phyloP scores from a whole-genome alignment of 2,888 invertebrate genomes.

The Mactromeris polynyma region DNA sequence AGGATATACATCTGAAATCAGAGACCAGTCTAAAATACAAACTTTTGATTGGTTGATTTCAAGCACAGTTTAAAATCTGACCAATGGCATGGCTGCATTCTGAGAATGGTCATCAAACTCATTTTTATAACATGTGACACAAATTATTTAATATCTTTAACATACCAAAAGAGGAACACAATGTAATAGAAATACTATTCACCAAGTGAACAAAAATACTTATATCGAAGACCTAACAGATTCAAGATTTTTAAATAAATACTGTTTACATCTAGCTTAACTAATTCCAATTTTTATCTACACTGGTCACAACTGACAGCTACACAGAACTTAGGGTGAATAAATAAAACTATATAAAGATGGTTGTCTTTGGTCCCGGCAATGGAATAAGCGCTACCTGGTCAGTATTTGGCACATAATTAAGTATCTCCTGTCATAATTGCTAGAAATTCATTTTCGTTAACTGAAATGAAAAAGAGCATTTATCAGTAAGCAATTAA shows the following conservation, averaged over 20 bases:
- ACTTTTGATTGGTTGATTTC: too few relatives aligned
- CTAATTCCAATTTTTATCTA: not conserved
- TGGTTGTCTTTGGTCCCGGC: conserved; percentile 21
- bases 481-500: too few relatives aligned
- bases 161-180: not conserved
- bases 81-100: not conserved
- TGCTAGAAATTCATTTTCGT: conserved; percentile 85
- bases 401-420: not conserved
- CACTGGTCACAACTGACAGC: not conserved
- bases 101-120: not conserved
- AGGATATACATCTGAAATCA: too few relatives aligned
- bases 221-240: not conserved
- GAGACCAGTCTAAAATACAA: too few relatives aligned
- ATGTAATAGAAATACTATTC: not conserved
- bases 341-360: not conserved
- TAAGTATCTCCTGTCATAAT: conserved; percentile 86
- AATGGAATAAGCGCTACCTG: not conserved
- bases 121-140: not conserved
- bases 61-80: too few relatives aligned
- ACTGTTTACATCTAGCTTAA: not conserved
- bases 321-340: not conserved
- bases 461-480: conserved; percentile 82
- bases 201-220: not conserved
- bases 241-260: not conserved
- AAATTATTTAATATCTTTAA: not conserved